Evolutionary conservation across 2,888 invertebrate genomes (phyloP).

Genomic region (Hoplodrina ambigua): DNA sequence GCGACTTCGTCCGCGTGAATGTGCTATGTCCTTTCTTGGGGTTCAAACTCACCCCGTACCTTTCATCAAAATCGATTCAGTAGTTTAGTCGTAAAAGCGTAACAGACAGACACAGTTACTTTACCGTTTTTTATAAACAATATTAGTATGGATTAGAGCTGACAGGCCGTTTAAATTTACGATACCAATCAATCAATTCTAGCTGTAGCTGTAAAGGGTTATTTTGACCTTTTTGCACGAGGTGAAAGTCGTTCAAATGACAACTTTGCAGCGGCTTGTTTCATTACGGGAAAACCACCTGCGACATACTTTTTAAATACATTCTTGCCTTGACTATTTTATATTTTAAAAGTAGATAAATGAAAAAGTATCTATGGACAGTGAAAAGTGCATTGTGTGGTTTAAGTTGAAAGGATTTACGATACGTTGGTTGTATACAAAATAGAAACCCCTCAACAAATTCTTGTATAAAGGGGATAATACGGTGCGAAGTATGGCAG

Average conservation of each 20-base stretch:
- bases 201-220: slow-evolving; percentile 12
- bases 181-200: slow-evolving; percentile 41
- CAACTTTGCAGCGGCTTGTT: background rate
- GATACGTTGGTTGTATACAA: slow-evolving; percentile 2
- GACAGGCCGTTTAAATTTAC: slow-evolving; percentile 15
- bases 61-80: too few relatives aligned
- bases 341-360: background rate
- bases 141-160: too few relatives aligned
- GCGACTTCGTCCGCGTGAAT: too few relatives aligned
- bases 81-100: too few relatives aligned
- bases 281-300: background rate
- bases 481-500: background rate
- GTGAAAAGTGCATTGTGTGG: slow-evolving; percentile 1
- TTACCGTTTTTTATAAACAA: too few relatives aligned
- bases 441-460: slow-evolving; percentile 10
- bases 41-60: too few relatives aligned
- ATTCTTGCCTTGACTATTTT: background rate
- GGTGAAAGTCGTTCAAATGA: slow-evolving; percentile 25
- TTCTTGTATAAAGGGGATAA: slow-evolving; percentile 10
- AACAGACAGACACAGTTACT: too few relatives aligned
- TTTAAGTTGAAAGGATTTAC: slow-evolving; percentile 9
- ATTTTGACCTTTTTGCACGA: slow-evolving; percentile 3
- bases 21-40: too few relatives aligned
- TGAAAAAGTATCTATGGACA: background rate
- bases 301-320: too few relatives aligned